These are phyloP conservation scores for Sarcophilus harrisii DNA, from an alignment of 2,797 vertebrate species.

Conservation along the genomic window DNA sequence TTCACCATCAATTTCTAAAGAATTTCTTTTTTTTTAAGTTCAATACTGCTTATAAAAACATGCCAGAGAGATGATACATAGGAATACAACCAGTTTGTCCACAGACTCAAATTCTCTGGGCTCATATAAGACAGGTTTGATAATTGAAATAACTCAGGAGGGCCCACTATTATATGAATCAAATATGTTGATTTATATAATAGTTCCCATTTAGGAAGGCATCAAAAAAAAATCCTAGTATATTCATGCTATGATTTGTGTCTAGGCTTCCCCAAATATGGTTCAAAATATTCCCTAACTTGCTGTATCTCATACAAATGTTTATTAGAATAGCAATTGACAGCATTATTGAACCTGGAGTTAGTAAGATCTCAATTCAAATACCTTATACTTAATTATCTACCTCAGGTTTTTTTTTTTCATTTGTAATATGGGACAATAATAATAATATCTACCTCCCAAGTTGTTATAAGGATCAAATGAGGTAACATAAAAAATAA, in stretches of 20 bases:
- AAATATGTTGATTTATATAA: neutral
- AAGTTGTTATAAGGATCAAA: neutral
- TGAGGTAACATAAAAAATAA: neutral
- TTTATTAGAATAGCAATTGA: neutral
- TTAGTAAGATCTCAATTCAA: neutral
- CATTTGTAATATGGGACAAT: neutral
- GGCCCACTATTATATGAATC: neutral
- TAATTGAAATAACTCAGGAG: neutral
- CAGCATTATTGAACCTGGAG: neutral
- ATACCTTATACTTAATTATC: neutral
- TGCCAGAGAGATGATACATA: neutral
- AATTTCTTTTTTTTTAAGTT: constrained; percentile 36
- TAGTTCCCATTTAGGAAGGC: neutral
- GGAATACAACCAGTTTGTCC: neutral
- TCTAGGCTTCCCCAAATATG: neutral
- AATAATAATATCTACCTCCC: neutral
- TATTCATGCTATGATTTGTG: neutral
- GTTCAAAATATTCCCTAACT: neutral
- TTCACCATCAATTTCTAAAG: neutral
- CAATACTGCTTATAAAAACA: neutral
- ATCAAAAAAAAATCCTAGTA: neutral
- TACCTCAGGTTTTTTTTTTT: neutral
- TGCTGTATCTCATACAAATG: neutral
- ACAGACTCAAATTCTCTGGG: neutral
- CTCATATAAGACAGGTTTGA: neutral